phyloP scores from a whole-genome alignment of 1,140 invertebrate genomes.

The Pseudachorutes palmiensis region DNA sequence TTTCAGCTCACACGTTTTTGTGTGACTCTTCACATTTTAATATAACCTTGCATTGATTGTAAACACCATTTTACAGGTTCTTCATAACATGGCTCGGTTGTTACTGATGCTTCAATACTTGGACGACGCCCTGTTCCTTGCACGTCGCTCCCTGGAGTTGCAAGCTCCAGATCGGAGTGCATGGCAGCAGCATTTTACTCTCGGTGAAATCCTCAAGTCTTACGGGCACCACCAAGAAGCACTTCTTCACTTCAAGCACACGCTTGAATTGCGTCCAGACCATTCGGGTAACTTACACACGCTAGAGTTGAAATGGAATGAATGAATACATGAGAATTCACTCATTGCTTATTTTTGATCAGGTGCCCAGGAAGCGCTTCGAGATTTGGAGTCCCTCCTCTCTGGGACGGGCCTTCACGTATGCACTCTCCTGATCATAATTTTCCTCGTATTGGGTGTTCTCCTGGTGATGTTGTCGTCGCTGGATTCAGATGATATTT shows the following conservation, averaged over 20 bases:
- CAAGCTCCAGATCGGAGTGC: slow-evolving; percentile 72
- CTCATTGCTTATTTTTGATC: too few relatives aligned
- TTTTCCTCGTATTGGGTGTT: slow-evolving; percentile 69
- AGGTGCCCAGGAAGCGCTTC: slow-evolving; percentile 64
- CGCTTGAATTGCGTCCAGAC: slow-evolving; percentile 67
- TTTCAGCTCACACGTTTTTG: background rate
- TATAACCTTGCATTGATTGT: background rate
- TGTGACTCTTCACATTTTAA: background rate
- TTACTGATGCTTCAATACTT: slow-evolving; percentile 70
- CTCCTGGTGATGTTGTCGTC: slow-evolving; percentile 70
- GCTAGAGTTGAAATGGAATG: too few relatives aligned
- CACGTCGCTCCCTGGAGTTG: slow-evolving; percentile 59
- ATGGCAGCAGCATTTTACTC: slow-evolving; percentile 82
- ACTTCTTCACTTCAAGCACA: slow-evolving; percentile 59
- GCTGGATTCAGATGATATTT: slow-evolving; percentile 53
- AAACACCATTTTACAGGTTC: slow-evolving; percentile 45
- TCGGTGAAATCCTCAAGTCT: slow-evolving; percentile 74
- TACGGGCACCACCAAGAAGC: slow-evolving; percentile 75
- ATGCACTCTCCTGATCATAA: slow-evolving; percentile 75
- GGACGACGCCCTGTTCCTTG: slow-evolving; percentile 78
- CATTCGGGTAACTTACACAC: too few relatives aligned
- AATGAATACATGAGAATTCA: too few relatives aligned
- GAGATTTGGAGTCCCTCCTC: slow-evolving; percentile 65
- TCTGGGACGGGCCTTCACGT: slow-evolving; percentile 57
- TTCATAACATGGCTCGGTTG: slow-evolving; percentile 69